phyloP scores from a whole-genome alignment of 2,113 vertebrate genomes.

The Spermophilus dauricus region DNA sequence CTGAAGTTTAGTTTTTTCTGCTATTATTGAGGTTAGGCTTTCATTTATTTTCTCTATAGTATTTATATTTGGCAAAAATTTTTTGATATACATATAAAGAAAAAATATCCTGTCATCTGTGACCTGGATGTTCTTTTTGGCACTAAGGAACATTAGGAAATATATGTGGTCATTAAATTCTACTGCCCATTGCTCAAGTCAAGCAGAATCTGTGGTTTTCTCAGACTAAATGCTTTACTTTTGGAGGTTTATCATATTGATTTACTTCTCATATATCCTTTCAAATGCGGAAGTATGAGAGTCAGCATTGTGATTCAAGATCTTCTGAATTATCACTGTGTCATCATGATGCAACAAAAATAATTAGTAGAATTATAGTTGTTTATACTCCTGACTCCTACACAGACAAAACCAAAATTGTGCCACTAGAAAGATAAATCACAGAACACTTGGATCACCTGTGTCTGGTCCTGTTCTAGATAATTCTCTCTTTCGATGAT shows the following conservation, averaged over 20 bases:
- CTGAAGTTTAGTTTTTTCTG: not conserved
- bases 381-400: not conserved
- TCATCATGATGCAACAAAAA: not conserved
- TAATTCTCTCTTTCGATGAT: not conserved
- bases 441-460: not conserved
- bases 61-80: not conserved
- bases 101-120: not conserved
- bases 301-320: not conserved
- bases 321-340: not conserved
- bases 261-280: conserved; percentile 54
- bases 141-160: conserved; percentile 19
- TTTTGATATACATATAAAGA: not conserved
- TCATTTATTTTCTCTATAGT: not conserved
- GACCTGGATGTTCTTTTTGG: not conserved
- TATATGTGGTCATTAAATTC: not conserved
- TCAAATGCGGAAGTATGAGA: conserved; percentile 50
- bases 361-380: not conserved
- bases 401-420: not conserved
- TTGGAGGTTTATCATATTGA: conserved; percentile 58
- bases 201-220: conserved; percentile 9
- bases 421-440: not conserved
- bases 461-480: not conserved
- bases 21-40: not conserved
- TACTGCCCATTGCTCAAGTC: not conserved
- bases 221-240: conserved; percentile 3